Evolutionary conservation across 2,113 vertebrate genomes (phyloP).

Genomic region (Zingel zingel): DNA sequence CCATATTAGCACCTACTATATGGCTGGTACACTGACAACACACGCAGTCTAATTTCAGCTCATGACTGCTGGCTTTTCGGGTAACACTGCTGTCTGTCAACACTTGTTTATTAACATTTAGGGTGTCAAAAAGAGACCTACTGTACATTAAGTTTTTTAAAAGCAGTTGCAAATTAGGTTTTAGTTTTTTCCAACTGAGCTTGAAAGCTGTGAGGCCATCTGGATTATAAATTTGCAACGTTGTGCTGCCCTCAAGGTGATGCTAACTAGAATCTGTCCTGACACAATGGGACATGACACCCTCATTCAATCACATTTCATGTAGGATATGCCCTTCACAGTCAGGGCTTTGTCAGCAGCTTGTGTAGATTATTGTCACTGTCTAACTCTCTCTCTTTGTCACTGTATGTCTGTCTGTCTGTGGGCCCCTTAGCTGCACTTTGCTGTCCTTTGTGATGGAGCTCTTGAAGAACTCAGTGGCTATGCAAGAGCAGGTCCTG

Average conservation of each 20-base stretch:
- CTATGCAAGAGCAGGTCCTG: constrained; percentile 99
- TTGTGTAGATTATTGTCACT: constrained; percentile 62
- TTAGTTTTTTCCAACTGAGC: constrained; percentile 6
- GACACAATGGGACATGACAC: constrained; percentile 61
- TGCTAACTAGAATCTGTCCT: constrained; percentile 44
- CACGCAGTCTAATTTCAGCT: background rate
- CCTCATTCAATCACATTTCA: constrained; percentile 74
- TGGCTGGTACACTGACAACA: background rate
- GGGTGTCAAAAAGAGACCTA: background rate
- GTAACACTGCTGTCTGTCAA: background rate
- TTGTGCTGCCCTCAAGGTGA: constrained; percentile 58
- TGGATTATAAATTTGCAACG: constrained; percentile 5
- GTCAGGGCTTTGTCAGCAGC: constrained; percentile 71
- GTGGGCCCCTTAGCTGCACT: constrained; percentile 88
- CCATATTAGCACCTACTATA: background rate
- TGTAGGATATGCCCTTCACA: constrained; percentile 67
- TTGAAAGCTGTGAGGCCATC: constrained; percentile 14
- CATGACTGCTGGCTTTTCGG: background rate
- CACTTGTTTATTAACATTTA: background rate
- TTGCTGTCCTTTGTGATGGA: constrained; percentile 97
- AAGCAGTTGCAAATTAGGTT: background rate
- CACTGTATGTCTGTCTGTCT: constrained; percentile 17
- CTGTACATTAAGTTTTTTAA: background rate
- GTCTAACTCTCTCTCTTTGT: constrained; percentile 48
- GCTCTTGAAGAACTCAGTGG: constrained; percentile 95